Evolutionary conservation across 2,888 invertebrate species (phyloP), one percentile per base, ranked within the genome.

Genomic region (Alloscopus bannaensis): DNA sequence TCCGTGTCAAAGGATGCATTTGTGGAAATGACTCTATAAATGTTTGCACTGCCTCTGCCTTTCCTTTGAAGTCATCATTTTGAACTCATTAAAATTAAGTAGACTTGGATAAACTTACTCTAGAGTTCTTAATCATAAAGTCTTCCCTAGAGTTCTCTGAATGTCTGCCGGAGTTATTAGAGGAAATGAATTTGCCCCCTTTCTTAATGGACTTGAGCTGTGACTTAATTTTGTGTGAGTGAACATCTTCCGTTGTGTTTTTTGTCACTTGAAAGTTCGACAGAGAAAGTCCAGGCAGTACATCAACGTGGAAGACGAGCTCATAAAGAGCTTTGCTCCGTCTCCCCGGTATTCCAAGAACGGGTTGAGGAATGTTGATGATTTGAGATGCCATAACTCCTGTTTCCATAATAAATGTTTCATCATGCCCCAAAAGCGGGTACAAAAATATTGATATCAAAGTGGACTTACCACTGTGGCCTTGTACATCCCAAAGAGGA

Each of bases 251-350:
- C 0, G 66, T 73, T 0, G 72, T 55, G 20, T 81, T 81, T 40
- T 69, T 75, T 0, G 80, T 86, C 11, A 86, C 22, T 65, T 82
- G 81, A 87, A 86, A 80, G 86, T 87, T 71, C 20, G 78, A 76
- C 4, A 84, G 47, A 84, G 70, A 29, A 16, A 86, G 88, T 0
- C 94, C 89, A 0, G 94, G 93, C 1, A 94, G 87, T 2, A 91
- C 87, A 3, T 88, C 86, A 0, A 93, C 93, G 16, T 90, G 86
- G 87, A 96, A 96, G 0, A 95, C 89, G 0, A 96, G 87, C 86
- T 96, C 95, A 84, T 90, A 90, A 0, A 89, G 90, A 0, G 95
- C 93, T 2, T 84, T 87, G 0, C 93, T 93, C 0, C 87, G 71
- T 45, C 95, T 89, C 31, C 93, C 93, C 0, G 92, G 91, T 42